These are phyloP conservation scores for Thalassarche chlororhynchos DNA, from an alignment of 2,113 vertebrate species.

Conservation along the genomic window DNA sequence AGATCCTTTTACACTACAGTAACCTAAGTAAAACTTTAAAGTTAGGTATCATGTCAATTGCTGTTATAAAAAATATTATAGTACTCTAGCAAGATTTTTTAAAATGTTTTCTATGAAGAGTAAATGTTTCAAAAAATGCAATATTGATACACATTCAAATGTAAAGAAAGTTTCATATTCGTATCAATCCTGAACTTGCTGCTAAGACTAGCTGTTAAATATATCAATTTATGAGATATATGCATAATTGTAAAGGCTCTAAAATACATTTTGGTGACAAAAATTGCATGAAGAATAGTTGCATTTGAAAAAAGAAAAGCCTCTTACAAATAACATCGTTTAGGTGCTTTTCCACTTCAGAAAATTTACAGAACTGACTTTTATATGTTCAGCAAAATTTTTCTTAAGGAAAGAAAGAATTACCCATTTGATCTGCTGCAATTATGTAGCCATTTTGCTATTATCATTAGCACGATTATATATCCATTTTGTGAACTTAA, in stretches of 20 bases:
- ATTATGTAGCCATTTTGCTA: neutral
- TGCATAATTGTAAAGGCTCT: neutral
- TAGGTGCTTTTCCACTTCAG: neutral
- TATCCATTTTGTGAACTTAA: neutral
- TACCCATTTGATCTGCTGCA: neutral
- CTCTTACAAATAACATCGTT: neutral
- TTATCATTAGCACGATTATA: neutral
- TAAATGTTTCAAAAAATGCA: neutral
- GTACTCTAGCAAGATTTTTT: neutral
- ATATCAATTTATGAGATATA: neutral
- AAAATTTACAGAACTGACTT: neutral
- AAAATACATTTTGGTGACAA: neutral
- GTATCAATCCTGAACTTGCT: neutral
- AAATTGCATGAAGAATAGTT: neutral
- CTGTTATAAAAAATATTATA: neutral
- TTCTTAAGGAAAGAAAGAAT: neutral
- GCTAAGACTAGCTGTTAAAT: neutral
- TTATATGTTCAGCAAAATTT: neutral
- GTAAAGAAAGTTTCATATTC: neutral
- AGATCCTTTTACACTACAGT: neutral
- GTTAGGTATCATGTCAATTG: neutral
- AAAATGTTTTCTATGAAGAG: neutral
- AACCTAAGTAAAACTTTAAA: neutral
- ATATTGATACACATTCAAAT: neutral
- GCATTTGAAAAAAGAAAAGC: neutral